Evolutionary conservation across 53 echinoderm and acorn worm genomes (phyloP).

Genomic region (Henricia sp.): DNA sequence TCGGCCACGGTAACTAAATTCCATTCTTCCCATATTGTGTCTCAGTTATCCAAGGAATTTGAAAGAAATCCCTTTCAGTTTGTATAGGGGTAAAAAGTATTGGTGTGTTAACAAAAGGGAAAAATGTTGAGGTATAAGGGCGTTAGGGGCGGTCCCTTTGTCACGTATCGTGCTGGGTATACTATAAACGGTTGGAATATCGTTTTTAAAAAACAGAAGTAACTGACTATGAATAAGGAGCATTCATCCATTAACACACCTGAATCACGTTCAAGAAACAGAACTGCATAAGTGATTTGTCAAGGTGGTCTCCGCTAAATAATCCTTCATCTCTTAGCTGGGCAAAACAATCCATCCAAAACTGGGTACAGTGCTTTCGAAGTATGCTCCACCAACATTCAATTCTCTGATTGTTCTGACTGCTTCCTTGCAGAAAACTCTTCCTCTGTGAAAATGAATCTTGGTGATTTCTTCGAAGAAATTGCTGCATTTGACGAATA

Average conservation of each 20-base stretch:
- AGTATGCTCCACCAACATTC: conserved; percentile 50
- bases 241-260: background rate
- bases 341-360: background rate
- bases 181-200: too few species aligned
- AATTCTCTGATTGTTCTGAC: conserved; percentile 20
- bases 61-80: too few species aligned
- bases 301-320: conserved; percentile 1
- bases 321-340: background rate
- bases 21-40: too few species aligned
- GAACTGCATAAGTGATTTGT: background rate
- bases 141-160: too few species aligned
- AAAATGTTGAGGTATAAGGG: too few species aligned
- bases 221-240: too few species aligned
- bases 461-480: conserved; percentile 4
- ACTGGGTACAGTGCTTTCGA: conserved; percentile 35
- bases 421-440: conserved; percentile 9
- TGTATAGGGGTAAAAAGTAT: too few species aligned
- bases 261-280: conserved; percentile 5
- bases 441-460: background rate
- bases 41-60: too few species aligned
- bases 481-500: conserved; percentile 53
- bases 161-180: too few species aligned
- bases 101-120: too few species aligned
- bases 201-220: too few species aligned
- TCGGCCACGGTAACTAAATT: too few species aligned